These are phyloP conservation scores for Ferdinandea cuprea DNA, from an alignment of 2,888 invertebrate genomes.

Conservation along the genomic window DNA sequence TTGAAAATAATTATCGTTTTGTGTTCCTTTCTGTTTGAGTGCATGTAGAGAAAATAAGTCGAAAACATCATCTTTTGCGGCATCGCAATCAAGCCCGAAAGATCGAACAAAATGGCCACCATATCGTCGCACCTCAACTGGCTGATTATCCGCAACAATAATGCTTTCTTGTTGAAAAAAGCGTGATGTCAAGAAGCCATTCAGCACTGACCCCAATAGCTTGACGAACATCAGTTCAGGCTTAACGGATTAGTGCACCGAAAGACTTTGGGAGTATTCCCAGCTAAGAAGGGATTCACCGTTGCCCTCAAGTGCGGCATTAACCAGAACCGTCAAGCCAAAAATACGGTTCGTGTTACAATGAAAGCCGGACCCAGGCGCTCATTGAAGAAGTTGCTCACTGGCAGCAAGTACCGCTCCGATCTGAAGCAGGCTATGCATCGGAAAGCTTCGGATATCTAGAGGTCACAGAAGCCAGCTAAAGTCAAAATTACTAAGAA, in stretches of 20 bases:
- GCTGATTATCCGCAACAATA: conserved; percentile 83
- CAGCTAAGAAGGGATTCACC: conserved; percentile 94
- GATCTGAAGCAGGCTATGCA: conserved; percentile 93
- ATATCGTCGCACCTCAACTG: conserved; percentile 83
- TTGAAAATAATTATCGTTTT: too few relatives aligned
- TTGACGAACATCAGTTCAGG: conserved; percentile 94
- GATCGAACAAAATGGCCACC: conserved; percentile 81
- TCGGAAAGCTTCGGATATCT: conserved; percentile 95
- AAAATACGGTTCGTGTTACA: conserved; percentile 89
- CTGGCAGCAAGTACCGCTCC: conserved; percentile 92
- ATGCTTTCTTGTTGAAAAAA: conserved; percentile 83
- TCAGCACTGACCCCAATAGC: conserved; percentile 90
- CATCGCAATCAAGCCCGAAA: conserved; percentile 80
- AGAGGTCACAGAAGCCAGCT: conserved; percentile 94
- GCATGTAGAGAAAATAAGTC: too few relatives aligned
- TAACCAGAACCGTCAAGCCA: conserved; percentile 89
- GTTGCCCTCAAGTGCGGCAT: conserved; percentile 92
- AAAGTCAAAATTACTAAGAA: conserved; percentile 93
- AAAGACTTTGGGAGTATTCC: conserved; percentile 94
- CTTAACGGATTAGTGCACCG: conserved; percentile 97
- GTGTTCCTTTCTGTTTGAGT: too few relatives aligned
- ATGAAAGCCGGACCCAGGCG: conserved; percentile 95
- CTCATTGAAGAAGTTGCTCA: conserved; percentile 91
- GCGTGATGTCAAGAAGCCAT: conserved; percentile 83
- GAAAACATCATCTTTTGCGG: conserved; percentile 83